Evolutionary conservation across 64 coral and sea anemone species (phyloP).

Genomic region (Montipora capricornis): DNA sequence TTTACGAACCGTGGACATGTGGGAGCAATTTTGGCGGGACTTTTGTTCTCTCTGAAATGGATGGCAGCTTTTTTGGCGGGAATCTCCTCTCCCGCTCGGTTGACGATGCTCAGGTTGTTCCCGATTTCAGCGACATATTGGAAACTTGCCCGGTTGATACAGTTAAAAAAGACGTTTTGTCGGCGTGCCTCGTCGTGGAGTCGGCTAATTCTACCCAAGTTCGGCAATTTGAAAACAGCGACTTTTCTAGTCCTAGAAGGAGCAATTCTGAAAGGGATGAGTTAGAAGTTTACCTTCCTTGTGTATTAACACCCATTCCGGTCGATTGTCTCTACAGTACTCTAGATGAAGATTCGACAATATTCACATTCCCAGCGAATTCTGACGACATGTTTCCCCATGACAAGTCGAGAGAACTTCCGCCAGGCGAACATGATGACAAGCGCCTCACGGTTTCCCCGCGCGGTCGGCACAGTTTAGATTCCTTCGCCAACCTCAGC

Average conservation of each 20-base stretch:
- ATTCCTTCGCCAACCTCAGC: conserved; percentile 25
- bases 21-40: conserved; percentile 44
- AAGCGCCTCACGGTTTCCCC: not conserved
- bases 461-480: not conserved
- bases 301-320: conserved; percentile 31
- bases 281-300: conserved; percentile 44
- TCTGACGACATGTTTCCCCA: not conserved
- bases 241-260: not conserved
- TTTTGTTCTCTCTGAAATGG: conserved; percentile 13
- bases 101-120: conserved; percentile 42
- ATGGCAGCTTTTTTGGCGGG: conserved; percentile 36
- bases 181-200: not conserved
- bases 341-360: not conserved
- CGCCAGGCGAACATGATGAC: not conserved
- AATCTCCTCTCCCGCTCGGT: not conserved
- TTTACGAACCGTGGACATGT: conserved; percentile 2
- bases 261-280: conserved; percentile 32
- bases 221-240: not conserved
- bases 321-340: conserved; percentile 38
- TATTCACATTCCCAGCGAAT: conserved; percentile 22
- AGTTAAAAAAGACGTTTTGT: not conserved
- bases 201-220: not conserved
- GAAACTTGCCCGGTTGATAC: conserved; percentile 12
- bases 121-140: conserved; percentile 28
- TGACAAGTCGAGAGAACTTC: not conserved